phyloP scores from a whole-genome alignment of 2,797 vertebrate species.

The Sebastes reedi region DNA sequence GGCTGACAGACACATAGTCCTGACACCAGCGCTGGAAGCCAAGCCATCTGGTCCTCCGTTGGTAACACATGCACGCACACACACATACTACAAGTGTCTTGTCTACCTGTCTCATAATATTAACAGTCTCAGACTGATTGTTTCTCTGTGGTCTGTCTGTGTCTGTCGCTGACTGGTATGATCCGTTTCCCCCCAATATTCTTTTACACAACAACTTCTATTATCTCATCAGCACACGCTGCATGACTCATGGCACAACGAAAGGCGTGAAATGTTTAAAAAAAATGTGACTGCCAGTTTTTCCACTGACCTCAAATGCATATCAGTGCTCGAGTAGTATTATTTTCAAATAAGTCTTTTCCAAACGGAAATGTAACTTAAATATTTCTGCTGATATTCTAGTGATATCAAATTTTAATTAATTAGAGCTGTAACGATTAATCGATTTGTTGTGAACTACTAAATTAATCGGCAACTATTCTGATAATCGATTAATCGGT shows the following conservation, averaged over 20 bases:
- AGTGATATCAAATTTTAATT: not conserved
- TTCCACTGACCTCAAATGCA: conserved; percentile 4
- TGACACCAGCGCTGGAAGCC: conserved; percentile 38
- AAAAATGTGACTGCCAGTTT: not conserved
- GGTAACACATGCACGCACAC: not conserved
- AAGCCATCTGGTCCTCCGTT: conserved; percentile 44
- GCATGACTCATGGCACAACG: conserved; percentile 21
- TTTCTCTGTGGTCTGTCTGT: conserved; percentile 11
- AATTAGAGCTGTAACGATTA: too few species aligned
- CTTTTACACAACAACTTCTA: conserved; percentile 14
- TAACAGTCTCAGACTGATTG: not conserved
- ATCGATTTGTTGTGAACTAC: too few species aligned
- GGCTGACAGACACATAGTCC: conserved; percentile 39
- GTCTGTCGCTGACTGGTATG: not conserved
- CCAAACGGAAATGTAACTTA: not conserved
- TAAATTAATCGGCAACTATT: too few species aligned
- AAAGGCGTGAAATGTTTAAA: conserved; percentile 4
- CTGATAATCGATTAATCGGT: too few species aligned
- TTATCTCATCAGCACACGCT: conserved; percentile 24
- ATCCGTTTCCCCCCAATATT: not conserved
- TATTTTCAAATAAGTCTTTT: not conserved
- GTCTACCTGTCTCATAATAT: conserved; percentile 40
- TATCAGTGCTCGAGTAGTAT: not conserved
- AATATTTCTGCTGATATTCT: not conserved
- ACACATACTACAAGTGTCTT: conserved; percentile 1